A percentile compares a stretch with the other conserved stretches of the same genome.
Evolutionary conservation across 2,888 invertebrate genomes (phyloP).

Genomic region (Lobophora halterata): DNA sequence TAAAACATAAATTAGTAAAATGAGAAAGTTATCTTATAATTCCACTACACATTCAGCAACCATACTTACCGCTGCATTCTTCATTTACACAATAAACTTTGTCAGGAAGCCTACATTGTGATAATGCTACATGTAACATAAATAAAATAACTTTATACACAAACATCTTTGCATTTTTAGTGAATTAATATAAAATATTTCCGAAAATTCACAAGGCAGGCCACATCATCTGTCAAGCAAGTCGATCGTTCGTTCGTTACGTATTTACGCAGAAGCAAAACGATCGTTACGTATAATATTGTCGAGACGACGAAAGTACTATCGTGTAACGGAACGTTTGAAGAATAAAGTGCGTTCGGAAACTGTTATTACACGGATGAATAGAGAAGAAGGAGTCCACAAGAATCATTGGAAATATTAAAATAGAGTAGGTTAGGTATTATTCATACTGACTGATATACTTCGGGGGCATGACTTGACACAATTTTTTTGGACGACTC

Average conservation of each 20-base stretch:
- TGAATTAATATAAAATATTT: conserved; percentile 47
- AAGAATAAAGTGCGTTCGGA: too few relatives aligned
- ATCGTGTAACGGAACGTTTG: too few relatives aligned
- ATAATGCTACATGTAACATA: conserved; percentile 56
- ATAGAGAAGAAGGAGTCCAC: too few relatives aligned
- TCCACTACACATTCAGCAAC: conserved; percentile 25
- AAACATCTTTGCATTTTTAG: conserved; percentile 74
- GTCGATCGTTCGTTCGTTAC: conserved; percentile 44
- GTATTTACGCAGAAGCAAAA: conserved; percentile 29
- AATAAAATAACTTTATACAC: conserved; percentile 63
- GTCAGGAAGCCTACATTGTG: conserved; percentile 80
- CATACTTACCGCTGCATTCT: conserved; percentile 84
- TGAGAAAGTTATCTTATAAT: conserved; percentile 40
- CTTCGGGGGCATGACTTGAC: too few relatives aligned
- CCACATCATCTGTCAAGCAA: conserved; percentile 78
- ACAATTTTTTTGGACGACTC: too few relatives aligned
- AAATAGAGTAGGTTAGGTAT: too few relatives aligned
- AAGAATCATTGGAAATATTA: too few relatives aligned
- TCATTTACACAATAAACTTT: conserved; percentile 86
- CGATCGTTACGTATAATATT: too few relatives aligned
- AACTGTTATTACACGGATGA: too few relatives aligned
- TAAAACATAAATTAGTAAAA: conserved; percentile 37
- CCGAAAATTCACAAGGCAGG: conserved; percentile 62
- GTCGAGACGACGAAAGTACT: too few relatives aligned
- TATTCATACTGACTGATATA: too few relatives aligned